A percentile compares a stretch with the other conserved stretches of the same genome.
Evolutionary conservation across 2,888 invertebrate species (phyloP).

Genomic region (Leptinotarsa rubiginosa): DNA sequence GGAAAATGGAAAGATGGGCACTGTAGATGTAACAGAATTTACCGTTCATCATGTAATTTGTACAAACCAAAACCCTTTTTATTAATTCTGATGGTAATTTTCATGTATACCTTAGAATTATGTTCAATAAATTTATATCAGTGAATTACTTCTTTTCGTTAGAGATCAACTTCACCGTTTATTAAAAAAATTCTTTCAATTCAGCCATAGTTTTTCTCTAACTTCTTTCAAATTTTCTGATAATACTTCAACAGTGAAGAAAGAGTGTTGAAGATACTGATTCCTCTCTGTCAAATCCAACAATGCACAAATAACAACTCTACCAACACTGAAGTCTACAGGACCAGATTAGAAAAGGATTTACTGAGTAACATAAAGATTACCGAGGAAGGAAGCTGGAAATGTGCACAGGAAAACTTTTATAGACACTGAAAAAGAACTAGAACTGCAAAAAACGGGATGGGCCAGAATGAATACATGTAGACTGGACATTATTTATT

Average conservation of each 20-base stretch:
- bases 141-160: not conserved
- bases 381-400: too few species aligned
- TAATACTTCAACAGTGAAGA: constrained; percentile 57
- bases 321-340: constrained; percentile 44
- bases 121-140: constrained; percentile 4
- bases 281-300: constrained; percentile 55
- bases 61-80: not conserved
- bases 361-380: too few species aligned
- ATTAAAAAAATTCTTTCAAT: constrained; percentile 55
- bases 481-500: too few species aligned
- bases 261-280: constrained; percentile 56
- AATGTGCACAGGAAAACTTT: too few species aligned
- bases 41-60: constrained; percentile 13
- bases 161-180: not conserved
- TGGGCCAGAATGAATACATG: too few species aligned
- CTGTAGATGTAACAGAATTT: constrained; percentile 37
- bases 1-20: constrained; percentile 43
- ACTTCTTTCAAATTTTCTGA: constrained; percentile 59
- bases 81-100: not conserved
- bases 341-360: too few species aligned
- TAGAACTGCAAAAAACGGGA: too few species aligned
- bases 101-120: not conserved
- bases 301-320: constrained; percentile 53
- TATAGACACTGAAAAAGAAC: too few species aligned
- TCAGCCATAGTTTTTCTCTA: constrained; percentile 58